These are phyloP conservation scores for Castor canadensis DNA, from an alignment of 2,113 vertebrate species.

Conservation along the genomic window DNA sequence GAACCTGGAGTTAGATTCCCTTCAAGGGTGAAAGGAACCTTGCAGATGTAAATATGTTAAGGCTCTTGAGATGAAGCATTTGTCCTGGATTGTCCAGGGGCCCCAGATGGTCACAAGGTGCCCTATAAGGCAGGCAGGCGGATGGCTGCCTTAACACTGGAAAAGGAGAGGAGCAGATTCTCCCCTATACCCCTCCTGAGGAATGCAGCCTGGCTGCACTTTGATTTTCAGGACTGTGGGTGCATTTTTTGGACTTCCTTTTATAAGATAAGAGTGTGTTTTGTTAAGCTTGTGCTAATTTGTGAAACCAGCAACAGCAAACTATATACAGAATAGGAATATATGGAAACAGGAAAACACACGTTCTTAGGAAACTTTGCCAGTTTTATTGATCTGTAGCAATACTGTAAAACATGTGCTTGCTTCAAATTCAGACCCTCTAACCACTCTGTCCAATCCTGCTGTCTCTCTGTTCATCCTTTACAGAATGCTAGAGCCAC, in stretches of 20 bases:
- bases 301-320: not conserved
- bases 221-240: not conserved
- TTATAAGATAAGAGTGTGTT: not conserved
- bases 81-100: not conserved
- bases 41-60: not conserved
- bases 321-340: not conserved
- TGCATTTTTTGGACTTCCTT: not conserved
- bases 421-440: not conserved
- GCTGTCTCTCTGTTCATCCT: not conserved
- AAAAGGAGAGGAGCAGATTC: too few species aligned
- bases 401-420: not conserved
- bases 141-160: too few species aligned
- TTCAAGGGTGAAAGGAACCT: not conserved
- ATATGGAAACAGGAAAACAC: not conserved
- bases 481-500: not conserved
- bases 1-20: not conserved
- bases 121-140: rapidly evolving
- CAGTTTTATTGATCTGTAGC: not conserved
- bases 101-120: too few species aligned
- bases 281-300: not conserved
- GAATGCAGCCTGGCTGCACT: not conserved
- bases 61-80: too few species aligned
- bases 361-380: not conserved
- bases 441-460: not conserved
- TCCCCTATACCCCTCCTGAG: not conserved